phyloP scores from a whole-genome alignment of 2,797 vertebrate genomes.

The Anabacerthia variegaticeps region DNA sequence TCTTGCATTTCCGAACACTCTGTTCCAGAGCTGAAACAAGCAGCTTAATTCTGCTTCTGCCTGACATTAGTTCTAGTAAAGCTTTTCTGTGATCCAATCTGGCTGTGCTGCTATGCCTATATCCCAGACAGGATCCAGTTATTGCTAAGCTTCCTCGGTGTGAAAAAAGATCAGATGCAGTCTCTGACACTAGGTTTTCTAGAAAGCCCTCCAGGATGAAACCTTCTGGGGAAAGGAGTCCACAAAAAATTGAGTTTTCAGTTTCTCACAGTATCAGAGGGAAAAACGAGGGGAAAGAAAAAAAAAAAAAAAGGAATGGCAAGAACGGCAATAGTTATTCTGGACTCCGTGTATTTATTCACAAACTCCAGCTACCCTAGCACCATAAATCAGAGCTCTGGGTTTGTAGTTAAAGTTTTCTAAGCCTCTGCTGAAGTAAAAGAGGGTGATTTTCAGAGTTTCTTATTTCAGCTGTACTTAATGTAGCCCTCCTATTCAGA shows the following conservation, averaged over 20 bases:
- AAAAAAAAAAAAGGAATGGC: too few species aligned
- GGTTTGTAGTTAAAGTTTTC: background rate
- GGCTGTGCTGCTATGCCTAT: background rate
- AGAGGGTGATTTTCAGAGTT: background rate
- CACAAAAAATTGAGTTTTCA: background rate
- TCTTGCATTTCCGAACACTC: background rate
- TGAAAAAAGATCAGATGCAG: slow-evolving; percentile 16
- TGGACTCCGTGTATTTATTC: background rate
- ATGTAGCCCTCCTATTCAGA: rapidly evolving
- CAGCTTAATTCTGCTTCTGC: background rate
- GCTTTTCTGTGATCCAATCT: slow-evolving; percentile 14
- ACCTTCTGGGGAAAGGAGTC: background rate
- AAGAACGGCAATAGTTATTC: background rate
- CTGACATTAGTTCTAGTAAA: slow-evolving; percentile 4
- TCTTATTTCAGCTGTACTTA: background rate
- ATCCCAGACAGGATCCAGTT: background rate
- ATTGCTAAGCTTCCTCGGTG: background rate
- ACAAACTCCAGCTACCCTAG: background rate
- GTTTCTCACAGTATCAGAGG: background rate
- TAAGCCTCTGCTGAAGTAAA: background rate
- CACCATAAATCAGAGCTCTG: background rate
- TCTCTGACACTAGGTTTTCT: background rate
- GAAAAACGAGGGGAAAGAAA: background rate
- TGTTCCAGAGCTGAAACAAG: slow-evolving; percentile 33
- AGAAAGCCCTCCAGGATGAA: background rate